phyloP scores from a whole-genome alignment of 1,140 invertebrate species.

The Drosophila pachea region DNA sequence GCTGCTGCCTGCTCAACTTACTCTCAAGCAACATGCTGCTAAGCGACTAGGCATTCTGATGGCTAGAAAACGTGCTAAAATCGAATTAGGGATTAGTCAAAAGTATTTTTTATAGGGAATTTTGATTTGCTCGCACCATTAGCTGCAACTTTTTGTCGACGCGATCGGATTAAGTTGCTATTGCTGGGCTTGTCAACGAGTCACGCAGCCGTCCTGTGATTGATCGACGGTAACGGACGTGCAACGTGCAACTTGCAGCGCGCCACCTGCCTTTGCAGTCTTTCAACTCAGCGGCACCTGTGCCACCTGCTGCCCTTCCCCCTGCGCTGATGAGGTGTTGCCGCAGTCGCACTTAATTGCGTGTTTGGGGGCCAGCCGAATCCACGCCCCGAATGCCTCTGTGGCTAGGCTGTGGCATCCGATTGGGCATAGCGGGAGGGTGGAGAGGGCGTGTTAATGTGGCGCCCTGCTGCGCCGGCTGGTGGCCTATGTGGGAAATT shows the following conservation, averaged over 20 bases:
- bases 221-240: conserved; percentile 23
- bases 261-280: not conserved
- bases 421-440: no score
- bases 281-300: not conserved
- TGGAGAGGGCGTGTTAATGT: not conserved
- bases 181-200: conserved; percentile 38
- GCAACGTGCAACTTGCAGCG: conserved; percentile 14
- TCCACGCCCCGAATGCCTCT: conserved; percentile 60
- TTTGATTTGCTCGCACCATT: conserved; percentile 4
- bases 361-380: conserved; percentile 60
- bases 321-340: conserved; percentile 58
- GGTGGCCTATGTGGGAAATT: conserved; percentile 60
- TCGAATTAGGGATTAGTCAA: not conserved
- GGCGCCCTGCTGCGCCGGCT: conserved; percentile 42
- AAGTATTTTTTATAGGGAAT: not conserved
- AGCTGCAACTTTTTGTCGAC: conserved; percentile 1
- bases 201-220: conserved; percentile 28
- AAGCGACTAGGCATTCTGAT: not conserved
- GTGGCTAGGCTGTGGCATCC: conserved; percentile 19
- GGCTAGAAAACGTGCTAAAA: not conserved
- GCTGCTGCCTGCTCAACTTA: not conserved
- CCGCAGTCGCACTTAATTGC: conserved; percentile 70
- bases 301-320: not conserved
- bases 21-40: not conserved
- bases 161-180: conserved; percentile 34